Conservation (phyloP, 2,797 vertebrate species). For the Channa striata region DNA sequence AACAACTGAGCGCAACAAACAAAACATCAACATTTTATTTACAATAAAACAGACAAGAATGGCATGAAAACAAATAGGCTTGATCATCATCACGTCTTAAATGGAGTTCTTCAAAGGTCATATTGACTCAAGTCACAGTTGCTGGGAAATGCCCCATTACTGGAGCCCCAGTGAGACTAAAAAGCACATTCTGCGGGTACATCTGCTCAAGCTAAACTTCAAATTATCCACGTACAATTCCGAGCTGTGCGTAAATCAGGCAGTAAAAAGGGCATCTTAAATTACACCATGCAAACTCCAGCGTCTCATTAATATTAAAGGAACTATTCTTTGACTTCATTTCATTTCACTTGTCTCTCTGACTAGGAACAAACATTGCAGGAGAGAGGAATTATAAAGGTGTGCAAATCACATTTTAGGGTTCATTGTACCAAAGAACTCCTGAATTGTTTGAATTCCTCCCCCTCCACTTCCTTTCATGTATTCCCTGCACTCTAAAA, state of each 20-base stretch:
- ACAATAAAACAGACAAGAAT: conserved; percentile 8
- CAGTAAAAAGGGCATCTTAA: conserved; percentile 77
- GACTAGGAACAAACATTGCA: conserved; percentile 78
- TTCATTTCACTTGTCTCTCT: conserved; percentile 81
- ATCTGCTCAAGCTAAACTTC: conserved; percentile 38
- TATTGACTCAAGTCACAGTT: conserved; percentile 1
- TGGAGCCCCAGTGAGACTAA: conserved; percentile 13
- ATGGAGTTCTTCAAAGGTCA: conserved; percentile 18
- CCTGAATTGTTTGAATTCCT: conserved; percentile 68
- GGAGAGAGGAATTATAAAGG: conserved; percentile 81
- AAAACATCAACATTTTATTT: conserved; percentile 13
- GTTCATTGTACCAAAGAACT: conserved; percentile 78
- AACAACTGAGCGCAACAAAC: conserved; percentile 33
- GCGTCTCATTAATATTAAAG: conserved; percentile 84
- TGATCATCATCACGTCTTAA: not conserved
- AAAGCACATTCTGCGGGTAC: conserved; percentile 26
- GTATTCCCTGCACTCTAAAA: conserved; percentile 4
- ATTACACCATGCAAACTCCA: conserved; percentile 79
- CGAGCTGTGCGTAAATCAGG: conserved; percentile 73
- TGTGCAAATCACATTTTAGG: conserved; percentile 85
- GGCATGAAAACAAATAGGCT: conserved; percentile 13
- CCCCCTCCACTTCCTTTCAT: conserved; percentile 30
- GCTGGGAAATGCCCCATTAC: conserved; percentile 10
- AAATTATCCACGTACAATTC: conserved; percentile 72
- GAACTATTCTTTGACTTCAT: conserved; percentile 83